Base-by-base conservation (phyloP, 2,888 invertebrate genomes). In the Epinotia demarniana region DNA sequence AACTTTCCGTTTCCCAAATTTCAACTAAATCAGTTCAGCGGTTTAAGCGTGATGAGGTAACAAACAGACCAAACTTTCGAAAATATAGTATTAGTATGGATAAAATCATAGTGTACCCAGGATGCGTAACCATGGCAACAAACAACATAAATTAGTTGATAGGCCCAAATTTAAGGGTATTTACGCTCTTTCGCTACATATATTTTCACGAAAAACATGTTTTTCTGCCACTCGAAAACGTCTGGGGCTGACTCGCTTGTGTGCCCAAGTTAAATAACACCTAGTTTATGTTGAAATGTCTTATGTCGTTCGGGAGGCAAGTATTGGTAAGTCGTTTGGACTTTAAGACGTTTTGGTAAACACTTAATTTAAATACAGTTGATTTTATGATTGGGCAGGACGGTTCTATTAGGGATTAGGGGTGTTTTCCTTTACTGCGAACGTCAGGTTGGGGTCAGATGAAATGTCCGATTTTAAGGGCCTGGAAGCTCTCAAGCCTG, bases 181-280 rank as follows among this genome's bases (percentile, higher is more conserved):
- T 68, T 58, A 58, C 9, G 19, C 13, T 3, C 5, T 68, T 58
- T 23, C 11, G 3, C 2, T 43, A 9, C 2, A 46, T 1, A 3
- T 1, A 12, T 23, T n/a, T 23, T 58, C 2, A 5, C 11, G n/a
- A 69, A 58, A 69, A 58, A 69, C 58, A 58, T 69, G 68, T 69
- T 69, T 68, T 69, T 46, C 46, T 68, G 23, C 58, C 58, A 69
- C 68, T 58, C 4, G 43, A 68, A 23, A 46, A 23, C n/a, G 19
- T 23, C 58, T 46, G 68, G 18, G 19, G 43, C 39, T n/a, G 55
- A 43, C 57, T 68, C n/a, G n/a, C 55, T 57, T 69, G 58, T 69
- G n/a, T 58, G 46, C 43, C 23, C 46, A 58, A 69, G 68, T 46
- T 58, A 23, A n/a, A 58, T 58, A 43, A 58, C n/a, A 46, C 43